Percentiles rank a stretch among this genome's conserved stretches.
These are phyloP conservation scores for Oryzias melastigma DNA, from an alignment of 2,113 vertebrate genomes.

Conservation along the genomic window DNA sequence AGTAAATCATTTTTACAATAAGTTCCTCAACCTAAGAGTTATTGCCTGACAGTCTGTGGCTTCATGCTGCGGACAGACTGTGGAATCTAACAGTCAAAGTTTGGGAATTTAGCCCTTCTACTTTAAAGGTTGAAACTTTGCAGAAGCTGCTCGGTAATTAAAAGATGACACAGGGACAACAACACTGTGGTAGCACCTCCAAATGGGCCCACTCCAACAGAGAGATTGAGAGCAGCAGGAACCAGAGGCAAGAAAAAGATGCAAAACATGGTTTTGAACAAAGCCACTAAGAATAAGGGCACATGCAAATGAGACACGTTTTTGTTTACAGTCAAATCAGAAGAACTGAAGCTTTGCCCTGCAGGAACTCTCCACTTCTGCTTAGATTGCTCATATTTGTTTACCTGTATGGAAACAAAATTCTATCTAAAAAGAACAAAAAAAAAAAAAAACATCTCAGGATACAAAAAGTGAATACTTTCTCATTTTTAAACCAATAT, in stretches of 20 bases:
- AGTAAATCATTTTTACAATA: no score
- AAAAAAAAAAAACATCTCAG: not conserved
- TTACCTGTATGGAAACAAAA: constrained; percentile 3
- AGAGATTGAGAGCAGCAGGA: constrained; percentile 28
- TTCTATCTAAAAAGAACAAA: not conserved
- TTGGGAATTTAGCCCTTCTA: no score
- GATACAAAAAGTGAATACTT: not conserved
- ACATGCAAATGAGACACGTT: constrained; percentile 48
- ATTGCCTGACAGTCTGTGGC: no score
- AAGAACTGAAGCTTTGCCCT: constrained; percentile 2
- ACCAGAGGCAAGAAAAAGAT: constrained; percentile 39
- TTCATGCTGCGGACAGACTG: no score
- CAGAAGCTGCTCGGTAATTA: no score
- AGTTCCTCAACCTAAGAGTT: no score
- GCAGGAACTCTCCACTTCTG: not conserved
- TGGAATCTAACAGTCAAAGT: no score
- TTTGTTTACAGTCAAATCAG: constrained; percentile 67
- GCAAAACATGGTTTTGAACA: constrained; percentile 58
- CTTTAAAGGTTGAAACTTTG: no score
- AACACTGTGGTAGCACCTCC: not conserved
- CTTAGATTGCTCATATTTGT: constrained; percentile 10
- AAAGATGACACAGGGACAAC: not conserved
- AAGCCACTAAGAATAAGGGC: constrained; percentile 29
- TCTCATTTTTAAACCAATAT: not conserved
- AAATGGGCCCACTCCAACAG: not conserved